phyloP scores from a whole-genome alignment of 2,113 vertebrate species.

The Ctenomys sociabilis region DNA sequence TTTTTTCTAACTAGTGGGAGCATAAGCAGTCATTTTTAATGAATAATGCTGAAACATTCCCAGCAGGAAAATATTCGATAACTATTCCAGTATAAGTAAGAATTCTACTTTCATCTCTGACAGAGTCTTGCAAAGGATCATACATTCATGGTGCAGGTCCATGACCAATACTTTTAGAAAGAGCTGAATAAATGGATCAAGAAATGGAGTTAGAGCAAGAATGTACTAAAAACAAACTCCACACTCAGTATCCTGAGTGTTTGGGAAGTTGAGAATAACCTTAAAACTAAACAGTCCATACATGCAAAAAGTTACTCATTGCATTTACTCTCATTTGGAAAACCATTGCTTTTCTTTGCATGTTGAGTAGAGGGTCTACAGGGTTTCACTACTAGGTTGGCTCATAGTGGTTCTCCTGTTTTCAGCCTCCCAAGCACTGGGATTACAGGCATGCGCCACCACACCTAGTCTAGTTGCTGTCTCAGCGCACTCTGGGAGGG shows the following conservation, averaged over 20 bases:
- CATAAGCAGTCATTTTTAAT: conserved; percentile 60
- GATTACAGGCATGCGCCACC: too few relatives aligned
- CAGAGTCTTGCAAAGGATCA: conserved; percentile 37
- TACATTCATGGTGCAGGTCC: background rate
- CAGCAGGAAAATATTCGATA: conserved; percentile 71
- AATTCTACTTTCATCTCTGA: conserved; percentile 55
- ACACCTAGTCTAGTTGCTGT: too few relatives aligned
- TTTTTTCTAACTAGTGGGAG: conserved; percentile 42
- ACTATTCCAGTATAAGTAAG: conserved; percentile 57
- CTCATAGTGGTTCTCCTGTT: too few relatives aligned
- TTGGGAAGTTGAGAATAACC: background rate
- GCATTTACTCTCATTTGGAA: conserved; percentile 26
- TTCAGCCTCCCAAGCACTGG: too few relatives aligned
- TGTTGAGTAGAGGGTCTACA: too few relatives aligned
- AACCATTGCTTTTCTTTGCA: background rate
- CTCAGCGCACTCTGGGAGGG: too few relatives aligned
- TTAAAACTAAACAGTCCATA: background rate
- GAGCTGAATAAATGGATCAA: background rate
- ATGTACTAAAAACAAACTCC: background rate
- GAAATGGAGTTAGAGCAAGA: background rate
- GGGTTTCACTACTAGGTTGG: too few relatives aligned
- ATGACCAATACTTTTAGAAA: conserved; percentile 28
- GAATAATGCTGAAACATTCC: conserved; percentile 47
- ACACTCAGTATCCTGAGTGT: background rate
- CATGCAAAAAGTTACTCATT: background rate